These are phyloP conservation scores for Gadopsis marmoratus DNA, from an alignment of 2,797 vertebrate species.

Conservation along the genomic window DNA sequence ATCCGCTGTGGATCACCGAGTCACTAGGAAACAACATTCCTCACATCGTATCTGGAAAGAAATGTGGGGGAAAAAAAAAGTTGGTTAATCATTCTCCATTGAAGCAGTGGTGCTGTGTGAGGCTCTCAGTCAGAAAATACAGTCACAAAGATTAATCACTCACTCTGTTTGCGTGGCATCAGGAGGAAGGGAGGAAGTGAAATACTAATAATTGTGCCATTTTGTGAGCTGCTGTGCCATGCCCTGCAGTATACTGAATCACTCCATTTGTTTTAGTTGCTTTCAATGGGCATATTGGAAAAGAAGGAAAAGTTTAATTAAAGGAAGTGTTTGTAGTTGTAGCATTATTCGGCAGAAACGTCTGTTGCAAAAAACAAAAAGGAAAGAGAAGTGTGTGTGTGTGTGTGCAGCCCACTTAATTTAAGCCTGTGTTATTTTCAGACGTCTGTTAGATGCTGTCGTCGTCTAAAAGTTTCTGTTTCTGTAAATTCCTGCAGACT, in stretches of 20 bases:
- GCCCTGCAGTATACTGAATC: slow-evolving; percentile 40
- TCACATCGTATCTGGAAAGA: slow-evolving; percentile 8
- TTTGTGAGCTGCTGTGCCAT: slow-evolving; percentile 42
- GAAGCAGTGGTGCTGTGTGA: slow-evolving; percentile 10
- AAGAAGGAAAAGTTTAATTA: slow-evolving; percentile 37
- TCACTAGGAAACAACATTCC: slow-evolving; percentile 19
- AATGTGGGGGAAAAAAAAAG: slow-evolving; percentile 1
- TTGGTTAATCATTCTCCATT: slow-evolving; percentile 32
- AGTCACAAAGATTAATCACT: no score
- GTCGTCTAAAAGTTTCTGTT: slow-evolving; percentile 28
- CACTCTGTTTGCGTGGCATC: slow-evolving; percentile 39
- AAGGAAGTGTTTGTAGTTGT: slow-evolving; percentile 14
- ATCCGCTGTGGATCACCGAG: not conserved
- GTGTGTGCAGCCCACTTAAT: slow-evolving; percentile 20
- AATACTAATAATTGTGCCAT: slow-evolving; percentile 64
- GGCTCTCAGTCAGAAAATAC: slow-evolving; percentile 14
- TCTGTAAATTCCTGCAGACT: slow-evolving; percentile 35
- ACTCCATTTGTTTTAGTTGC: slow-evolving; percentile 39
- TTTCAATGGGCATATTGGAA: slow-evolving; percentile 19
- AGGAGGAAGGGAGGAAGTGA: slow-evolving; percentile 40
- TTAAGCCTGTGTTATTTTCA: slow-evolving; percentile 14
- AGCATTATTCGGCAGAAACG: slow-evolving; percentile 15
- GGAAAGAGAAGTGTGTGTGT: not conserved
- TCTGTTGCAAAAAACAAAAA: not conserved
- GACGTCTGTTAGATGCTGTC: slow-evolving; percentile 12